Conservation (phyloP, 2,888 invertebrate genomes). For the Hemicrepidius hirtus region DNA sequence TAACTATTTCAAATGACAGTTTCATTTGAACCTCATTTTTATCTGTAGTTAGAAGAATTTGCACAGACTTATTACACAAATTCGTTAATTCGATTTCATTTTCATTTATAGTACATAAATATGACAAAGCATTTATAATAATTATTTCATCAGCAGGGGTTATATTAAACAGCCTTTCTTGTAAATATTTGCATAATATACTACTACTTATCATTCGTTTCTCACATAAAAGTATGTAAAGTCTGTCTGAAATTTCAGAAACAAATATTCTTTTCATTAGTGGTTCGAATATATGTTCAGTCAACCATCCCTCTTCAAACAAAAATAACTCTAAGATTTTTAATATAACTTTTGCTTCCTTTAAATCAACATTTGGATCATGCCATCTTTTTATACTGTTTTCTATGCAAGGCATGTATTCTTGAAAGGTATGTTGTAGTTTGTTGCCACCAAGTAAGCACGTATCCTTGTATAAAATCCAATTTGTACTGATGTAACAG, state of each 20-base stretch:
- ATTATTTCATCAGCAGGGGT: background rate
- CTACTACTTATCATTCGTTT: background rate
- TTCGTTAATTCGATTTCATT: background rate
- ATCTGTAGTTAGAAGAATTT: conserved; percentile 26
- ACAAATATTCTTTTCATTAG: background rate
- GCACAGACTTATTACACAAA: conserved; percentile 25
- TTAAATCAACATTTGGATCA: background rate
- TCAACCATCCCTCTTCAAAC: background rate
- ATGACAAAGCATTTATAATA: background rate
- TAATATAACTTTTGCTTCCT: conserved; percentile 14
- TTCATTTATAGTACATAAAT: background rate
- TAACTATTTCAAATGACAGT: conserved; percentile 43
- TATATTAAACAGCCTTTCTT: background rate
- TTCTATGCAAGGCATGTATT: background rate
- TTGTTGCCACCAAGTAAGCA: background rate
- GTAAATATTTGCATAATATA: background rate
- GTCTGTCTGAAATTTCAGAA: background rate
- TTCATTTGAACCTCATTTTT: conserved; percentile 25
- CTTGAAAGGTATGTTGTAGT: background rate
- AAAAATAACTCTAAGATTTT: background rate
- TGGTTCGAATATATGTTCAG: conserved; percentile 2
- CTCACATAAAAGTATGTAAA: conserved; percentile 14
- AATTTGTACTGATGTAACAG: conserved; percentile 14
- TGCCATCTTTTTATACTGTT: background rate
- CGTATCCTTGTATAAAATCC: conserved; percentile 13